phyloP scores from a whole-genome alignment of 2,797 vertebrate genomes.

The Anabacerthia variegaticeps region DNA sequence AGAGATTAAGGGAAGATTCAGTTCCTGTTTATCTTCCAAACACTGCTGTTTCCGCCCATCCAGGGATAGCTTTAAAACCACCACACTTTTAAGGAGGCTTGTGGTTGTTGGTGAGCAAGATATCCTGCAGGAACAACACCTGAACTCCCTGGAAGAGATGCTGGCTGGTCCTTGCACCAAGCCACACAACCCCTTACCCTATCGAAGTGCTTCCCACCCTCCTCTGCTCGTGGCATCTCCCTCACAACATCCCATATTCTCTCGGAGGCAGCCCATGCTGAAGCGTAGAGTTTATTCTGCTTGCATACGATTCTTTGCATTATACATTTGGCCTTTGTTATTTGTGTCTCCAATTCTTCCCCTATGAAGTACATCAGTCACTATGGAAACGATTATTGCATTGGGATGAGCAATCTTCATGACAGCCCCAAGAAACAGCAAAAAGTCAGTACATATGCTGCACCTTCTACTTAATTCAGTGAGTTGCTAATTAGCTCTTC shows the following conservation, averaged over 20 bases:
- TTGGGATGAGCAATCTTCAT: slow-evolving; percentile 27
- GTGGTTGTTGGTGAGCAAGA: neutral
- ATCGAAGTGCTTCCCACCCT: neutral
- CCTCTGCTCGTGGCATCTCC: neutral
- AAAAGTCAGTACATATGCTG: slow-evolving; percentile 24
- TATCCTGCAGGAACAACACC: neutral
- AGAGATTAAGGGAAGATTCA: neutral
- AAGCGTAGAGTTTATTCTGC: neutral
- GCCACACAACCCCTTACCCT: neutral
- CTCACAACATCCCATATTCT: neutral
- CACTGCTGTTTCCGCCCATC: neutral
- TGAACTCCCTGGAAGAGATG: neutral
- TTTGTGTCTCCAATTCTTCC: slow-evolving; percentile 33
- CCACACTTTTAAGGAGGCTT: neutral
- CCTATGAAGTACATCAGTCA: slow-evolving; percentile 34
- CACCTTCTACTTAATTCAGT: slow-evolving; percentile 45
- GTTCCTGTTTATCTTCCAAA: neutral
- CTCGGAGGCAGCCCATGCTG: neutral
- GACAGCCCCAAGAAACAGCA: slow-evolving; percentile 30
- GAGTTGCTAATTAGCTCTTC: slow-evolving; percentile 34
- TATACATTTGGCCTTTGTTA: slow-evolving; percentile 22
- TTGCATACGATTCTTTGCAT: neutral
- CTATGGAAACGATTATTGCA: slow-evolving; percentile 64
- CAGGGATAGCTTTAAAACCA: neutral
- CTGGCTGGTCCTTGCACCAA: neutral